Conservation (phyloP, 2,797 vertebrate genomes). For the Sebastes paucispinis region DNA sequence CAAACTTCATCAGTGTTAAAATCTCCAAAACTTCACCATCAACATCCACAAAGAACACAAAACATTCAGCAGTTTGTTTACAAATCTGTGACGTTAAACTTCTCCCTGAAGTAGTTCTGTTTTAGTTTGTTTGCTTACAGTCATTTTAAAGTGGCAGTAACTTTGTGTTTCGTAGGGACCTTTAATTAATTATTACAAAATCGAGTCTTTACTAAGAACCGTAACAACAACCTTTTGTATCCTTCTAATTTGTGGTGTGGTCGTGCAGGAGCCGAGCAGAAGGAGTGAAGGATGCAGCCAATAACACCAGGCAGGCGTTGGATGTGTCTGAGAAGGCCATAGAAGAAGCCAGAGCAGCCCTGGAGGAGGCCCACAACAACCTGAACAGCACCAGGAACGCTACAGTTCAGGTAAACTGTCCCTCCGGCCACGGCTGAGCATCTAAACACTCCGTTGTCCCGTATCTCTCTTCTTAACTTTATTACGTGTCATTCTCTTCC, state of each 20-base stretch:
- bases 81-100: too few species aligned
- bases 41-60: too few species aligned
- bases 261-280: slow-evolving; percentile 77
- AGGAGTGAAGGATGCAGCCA: slow-evolving; percentile 68
- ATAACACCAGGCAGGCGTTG: slow-evolving; percentile 70
- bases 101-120: too few species aligned
- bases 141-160: neutral
- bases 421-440: too few species aligned
- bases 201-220: neutral
- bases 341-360: slow-evolving; percentile 63
- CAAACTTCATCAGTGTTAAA: too few species aligned
- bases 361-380: slow-evolving; percentile 67
- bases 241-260: neutral
- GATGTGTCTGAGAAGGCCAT: slow-evolving; percentile 68
- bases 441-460: neutral
- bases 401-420: slow-evolving; percentile 63
- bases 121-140: neutral
- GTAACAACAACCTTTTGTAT: neutral
- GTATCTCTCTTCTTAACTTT: neutral
- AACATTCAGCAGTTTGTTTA: too few species aligned
- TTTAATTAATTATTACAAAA: neutral
- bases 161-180: neutral
- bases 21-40: too few species aligned
- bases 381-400: slow-evolving; percentile 73
- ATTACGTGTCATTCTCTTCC: neutral